phyloP scores from a whole-genome alignment of 2,797 vertebrate genomes.

The Ataeniobius toweri region DNA sequence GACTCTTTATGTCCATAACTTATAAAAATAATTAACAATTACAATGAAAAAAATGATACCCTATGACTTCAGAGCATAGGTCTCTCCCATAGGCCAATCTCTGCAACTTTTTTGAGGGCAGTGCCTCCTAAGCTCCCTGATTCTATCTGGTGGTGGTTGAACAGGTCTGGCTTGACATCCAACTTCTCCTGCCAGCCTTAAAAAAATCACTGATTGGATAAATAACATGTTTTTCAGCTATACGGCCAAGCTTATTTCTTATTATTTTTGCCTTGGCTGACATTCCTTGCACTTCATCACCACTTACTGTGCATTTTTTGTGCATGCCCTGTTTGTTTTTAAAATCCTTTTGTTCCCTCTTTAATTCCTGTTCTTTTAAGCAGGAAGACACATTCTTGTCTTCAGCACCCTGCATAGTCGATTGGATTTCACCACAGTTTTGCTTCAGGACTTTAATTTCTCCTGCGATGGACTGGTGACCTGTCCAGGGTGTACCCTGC shows the following conservation, averaged over 20 bases:
- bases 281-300: background rate
- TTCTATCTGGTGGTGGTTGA: background rate
- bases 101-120: too few relatives aligned
- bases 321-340: background rate
- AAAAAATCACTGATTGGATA: background rate
- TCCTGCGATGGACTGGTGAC: too few relatives aligned
- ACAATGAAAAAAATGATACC: too few relatives aligned
- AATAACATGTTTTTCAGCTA: background rate
- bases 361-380: background rate
- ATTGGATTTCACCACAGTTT: background rate
- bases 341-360: background rate
- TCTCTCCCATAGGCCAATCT: too few relatives aligned
- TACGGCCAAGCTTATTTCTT: background rate
- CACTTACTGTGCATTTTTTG: background rate
- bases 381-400: background rate
- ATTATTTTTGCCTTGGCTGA: background rate
- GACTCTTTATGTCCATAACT: too few relatives aligned
- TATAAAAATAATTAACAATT: too few relatives aligned
- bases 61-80: too few relatives aligned
- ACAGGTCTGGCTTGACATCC: background rate
- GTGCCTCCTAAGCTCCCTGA: background rate
- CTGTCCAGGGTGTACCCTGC: too few relatives aligned
- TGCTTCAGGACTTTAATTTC: background rate
- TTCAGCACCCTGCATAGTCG: background rate
- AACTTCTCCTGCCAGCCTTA: background rate